Base-by-base conservation (phyloP, 1,140 invertebrate species). In the Lineus longissimus region DNA sequence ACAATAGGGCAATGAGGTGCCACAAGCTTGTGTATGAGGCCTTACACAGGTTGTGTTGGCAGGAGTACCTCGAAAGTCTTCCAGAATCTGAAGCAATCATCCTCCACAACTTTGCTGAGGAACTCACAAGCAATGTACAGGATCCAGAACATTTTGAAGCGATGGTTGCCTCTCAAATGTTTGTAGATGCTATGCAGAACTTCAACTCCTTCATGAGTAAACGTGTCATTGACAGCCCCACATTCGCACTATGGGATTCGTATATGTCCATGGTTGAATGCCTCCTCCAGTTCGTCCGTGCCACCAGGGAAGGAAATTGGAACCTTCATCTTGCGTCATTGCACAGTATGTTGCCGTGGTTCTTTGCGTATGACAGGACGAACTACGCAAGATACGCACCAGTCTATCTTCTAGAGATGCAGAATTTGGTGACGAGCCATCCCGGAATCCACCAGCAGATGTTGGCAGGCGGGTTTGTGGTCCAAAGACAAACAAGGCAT, bases 1-100 rank as follows among this genome's bases (percentile, higher is more conserved):
- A 72, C 57, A 74, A 68, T 41, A 4, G 70, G 7, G 60, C 27
- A 55, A 51, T 72, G 19, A 57, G 65, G 29, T 41, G 61, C 0
- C 64, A 71, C 41, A 73, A 73, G 51, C n/a, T 70, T 7, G 43
- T 65, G 22, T 69, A 55, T 63, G 68, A 71, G 64, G 66, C 70
- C 25, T 43, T 70, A 17, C 25, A 45, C 17, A 29, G 68, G 31
- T 27, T 73, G 13, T 27, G 11, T 2, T 60, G 62, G 64, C 4
- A 15, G 15, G 33, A 36, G 33, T 36, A 7, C 33, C 15, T 36
- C 6, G 33, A 36, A 4, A 7, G 33, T 36, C 33, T 36, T 7
- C 33, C 33, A 7, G 4, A 4, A 15, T 4, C 4, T 36, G 33
- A 36, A 15, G 15, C 33, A 36, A 36, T 4, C 6, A 15, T 36